Percentiles rank a stretch among this genome's conserved stretches.
Conservation (phyloP, 2,888 invertebrate genomes). For the Tachina fera region DNA sequence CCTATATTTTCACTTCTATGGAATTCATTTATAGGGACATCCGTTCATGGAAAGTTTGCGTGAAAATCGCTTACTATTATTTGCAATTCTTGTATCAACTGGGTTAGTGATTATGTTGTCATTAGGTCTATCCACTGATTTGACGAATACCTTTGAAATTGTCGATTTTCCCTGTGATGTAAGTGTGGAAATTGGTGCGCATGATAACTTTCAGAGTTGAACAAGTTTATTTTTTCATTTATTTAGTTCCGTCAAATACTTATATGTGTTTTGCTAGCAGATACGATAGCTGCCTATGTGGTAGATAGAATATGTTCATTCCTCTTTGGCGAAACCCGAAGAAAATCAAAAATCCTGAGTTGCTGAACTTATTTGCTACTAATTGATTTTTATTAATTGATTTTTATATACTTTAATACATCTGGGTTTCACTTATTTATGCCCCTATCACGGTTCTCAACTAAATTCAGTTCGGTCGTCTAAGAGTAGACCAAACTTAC, state of each 20-base stretch:
- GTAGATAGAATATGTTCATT: constrained; percentile 93
- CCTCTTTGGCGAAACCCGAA: constrained; percentile 92
- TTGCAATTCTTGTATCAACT: constrained; percentile 93
- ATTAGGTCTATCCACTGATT: constrained; percentile 92
- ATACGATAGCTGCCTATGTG: constrained; percentile 92
- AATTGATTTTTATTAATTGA: constrained; percentile 32
- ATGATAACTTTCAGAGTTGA: not conserved
- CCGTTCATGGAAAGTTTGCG: constrained; percentile 99
- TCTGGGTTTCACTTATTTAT: constrained; percentile 29
- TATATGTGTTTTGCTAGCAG: constrained; percentile 91
- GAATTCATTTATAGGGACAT: constrained; percentile 89
- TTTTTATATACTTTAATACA: constrained; percentile 2
- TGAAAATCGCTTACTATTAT: constrained; percentile 96
- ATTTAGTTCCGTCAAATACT: constrained; percentile 95
- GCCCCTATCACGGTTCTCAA: too few species aligned
- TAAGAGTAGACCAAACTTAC: too few species aligned
- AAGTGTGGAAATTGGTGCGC: constrained; percentile 81
- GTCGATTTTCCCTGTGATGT: constrained; percentile 96
- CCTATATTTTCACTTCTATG: not conserved
- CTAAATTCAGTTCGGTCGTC: too few species aligned
- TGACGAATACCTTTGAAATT: constrained; percentile 96
- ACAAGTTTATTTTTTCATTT: constrained; percentile 74
- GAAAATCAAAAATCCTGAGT: constrained; percentile 79
- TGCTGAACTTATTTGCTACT: constrained; percentile 68
- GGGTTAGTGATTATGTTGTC: constrained; percentile 92